Percentiles rank a stretch among this genome's conserved stretches.
Conservation (phyloP, 2,797 vertebrate genomes). For the Rhinophrynus dorsalis region DNA sequence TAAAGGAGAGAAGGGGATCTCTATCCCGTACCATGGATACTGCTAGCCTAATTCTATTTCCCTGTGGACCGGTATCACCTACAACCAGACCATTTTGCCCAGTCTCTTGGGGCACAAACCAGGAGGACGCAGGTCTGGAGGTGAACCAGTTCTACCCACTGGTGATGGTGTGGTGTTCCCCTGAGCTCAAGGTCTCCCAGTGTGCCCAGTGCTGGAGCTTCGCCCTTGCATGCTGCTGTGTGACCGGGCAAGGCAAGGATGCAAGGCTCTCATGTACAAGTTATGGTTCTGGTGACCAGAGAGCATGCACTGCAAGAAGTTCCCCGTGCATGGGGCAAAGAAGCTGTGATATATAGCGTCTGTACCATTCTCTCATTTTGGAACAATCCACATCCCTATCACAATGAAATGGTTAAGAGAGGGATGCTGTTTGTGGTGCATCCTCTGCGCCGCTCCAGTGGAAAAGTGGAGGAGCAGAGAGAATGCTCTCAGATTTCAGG, state of each 20-base stretch:
- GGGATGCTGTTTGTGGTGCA: too few species aligned
- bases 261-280: slow-evolving; percentile 92
- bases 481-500: too few species aligned
- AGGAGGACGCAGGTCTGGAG: slow-evolving; percentile 88
- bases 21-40: slow-evolving; percentile 86
- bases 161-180: slow-evolving; percentile 86
- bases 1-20: slow-evolving; percentile 81
- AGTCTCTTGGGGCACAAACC: slow-evolving; percentile 89
- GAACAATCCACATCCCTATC: too few species aligned
- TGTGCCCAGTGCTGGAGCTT: slow-evolving; percentile 87
- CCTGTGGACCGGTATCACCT: slow-evolving; percentile 87
- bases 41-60: slow-evolving; percentile 89
- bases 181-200: slow-evolving; percentile 86
- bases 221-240: slow-evolving; percentile 87
- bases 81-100: slow-evolving; percentile 91
- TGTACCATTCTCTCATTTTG: too few species aligned
- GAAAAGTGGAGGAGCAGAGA: too few species aligned
- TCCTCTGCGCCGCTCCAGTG: too few species aligned
- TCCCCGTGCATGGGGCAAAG: slow-evolving; percentile 88
- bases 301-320: slow-evolving; percentile 83
- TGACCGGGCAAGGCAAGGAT: slow-evolving; percentile 85
- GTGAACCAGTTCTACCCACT: slow-evolving; percentile 91
- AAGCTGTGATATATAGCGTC: too few species aligned
- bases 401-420: too few species aligned
- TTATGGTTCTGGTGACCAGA: slow-evolving; percentile 93